Evolutionary conservation across 1,140 invertebrate genomes (phyloP), one percentile per base, ranked within the genome.

Genomic region (Thaumetopoea pityocampa): DNA sequence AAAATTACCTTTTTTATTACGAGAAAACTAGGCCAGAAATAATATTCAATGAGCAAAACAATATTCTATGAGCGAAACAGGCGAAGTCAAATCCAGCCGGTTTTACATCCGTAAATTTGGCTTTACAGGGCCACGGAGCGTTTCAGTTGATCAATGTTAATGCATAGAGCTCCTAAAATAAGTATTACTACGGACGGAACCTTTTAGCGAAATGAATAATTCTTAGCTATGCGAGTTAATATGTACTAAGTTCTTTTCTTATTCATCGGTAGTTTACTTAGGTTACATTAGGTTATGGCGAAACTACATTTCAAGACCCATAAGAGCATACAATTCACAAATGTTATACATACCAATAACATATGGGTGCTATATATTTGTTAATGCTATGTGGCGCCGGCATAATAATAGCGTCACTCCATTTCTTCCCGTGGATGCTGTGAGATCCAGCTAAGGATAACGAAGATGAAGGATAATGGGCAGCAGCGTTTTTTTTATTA

Each of bases 141-240:
- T 49, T 51, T 47, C 33, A 41, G 26, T 43, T 55, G 49, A 60
- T 55, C 50, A 56, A 61, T 58, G 57, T 52, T 53, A 57, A 54
- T 51, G 46, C 48, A 48, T 50, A 35, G 20, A 24, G 42, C 26
- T 30, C 36, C 20, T 37, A 43, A 32, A 51, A 57, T 53, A 54
- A 53, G 43, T 24, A 35, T 44, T 45, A 33, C 40, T 45, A 35
- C 35, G 7, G 23, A 32, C 8, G 10, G 40, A 58, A 54, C 50
- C 52, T 64, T 64, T 64, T 45, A 45, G 11, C 19, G 17, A 56
- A 60, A 64, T 64, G 51, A 59, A 45, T 62, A 48, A 51, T 54
- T 52, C 47, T 27, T 46, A 16, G 38, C 47, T 29, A 30, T 33
- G 45, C 41, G 40, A 51, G 33, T 33, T 28, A 45, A 20, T 46